phyloP scores from a whole-genome alignment of 1,140 invertebrate genomes.

The Zaprionus vittiger region DNA sequence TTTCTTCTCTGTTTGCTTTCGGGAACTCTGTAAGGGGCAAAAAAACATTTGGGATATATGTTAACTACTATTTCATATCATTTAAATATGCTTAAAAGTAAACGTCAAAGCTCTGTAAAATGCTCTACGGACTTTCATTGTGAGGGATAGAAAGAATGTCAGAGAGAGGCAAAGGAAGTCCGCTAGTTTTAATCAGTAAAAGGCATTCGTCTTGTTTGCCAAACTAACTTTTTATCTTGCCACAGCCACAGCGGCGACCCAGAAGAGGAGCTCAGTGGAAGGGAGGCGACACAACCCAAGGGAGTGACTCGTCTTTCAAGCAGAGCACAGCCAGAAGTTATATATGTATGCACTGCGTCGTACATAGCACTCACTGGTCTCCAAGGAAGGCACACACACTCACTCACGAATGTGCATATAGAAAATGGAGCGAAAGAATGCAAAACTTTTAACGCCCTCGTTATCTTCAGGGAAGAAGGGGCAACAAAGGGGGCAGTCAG shows the following conservation, averaged over 20 bases:
- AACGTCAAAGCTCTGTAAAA: background rate
- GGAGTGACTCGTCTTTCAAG: conserved; percentile 68
- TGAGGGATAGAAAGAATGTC: background rate
- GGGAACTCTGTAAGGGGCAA: background rate
- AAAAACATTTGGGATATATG: no score
- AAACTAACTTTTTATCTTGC: conserved; percentile 83
- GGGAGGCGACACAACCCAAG: conserved; percentile 17
- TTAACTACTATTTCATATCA: no score
- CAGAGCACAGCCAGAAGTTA: conserved; percentile 51
- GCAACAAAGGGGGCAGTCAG: background rate
- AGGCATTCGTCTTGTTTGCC: conserved; percentile 83
- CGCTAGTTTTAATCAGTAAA: conserved; percentile 79
- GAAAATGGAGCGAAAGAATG: conserved; percentile 47
- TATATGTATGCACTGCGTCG: conserved; percentile 22
- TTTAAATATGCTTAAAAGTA: background rate
- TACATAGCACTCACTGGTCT: conserved; percentile 53
- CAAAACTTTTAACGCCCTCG: conserved; percentile 80
- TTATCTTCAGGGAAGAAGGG: conserved; percentile 21
- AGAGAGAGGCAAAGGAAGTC: background rate
- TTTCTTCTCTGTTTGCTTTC: background rate
- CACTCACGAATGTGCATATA: conserved; percentile 17
- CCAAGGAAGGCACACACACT: conserved; percentile 62
- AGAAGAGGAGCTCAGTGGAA: conserved; percentile 1
- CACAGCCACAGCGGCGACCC: conserved; percentile 48
- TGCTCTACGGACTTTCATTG: conserved; percentile 49